Base-by-base conservation (phyloP, 2,113 vertebrate species). In the Ciconia stormi region DNA sequence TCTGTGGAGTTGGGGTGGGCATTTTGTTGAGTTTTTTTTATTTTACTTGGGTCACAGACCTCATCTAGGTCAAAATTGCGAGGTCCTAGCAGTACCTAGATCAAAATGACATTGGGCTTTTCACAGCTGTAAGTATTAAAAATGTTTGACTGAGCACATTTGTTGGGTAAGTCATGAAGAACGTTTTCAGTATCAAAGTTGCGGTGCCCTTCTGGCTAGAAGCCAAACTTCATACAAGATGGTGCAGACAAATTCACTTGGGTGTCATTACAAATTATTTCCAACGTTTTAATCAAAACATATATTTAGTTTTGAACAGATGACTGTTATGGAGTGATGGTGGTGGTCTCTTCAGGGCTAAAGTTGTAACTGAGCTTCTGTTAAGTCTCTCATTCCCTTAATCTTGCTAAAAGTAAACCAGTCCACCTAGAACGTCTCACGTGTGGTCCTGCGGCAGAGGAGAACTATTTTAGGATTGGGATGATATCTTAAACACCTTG, bases 361-460 rank as follows among this genome's bases (percentile, higher is more conserved):
- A 63, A 70, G 47, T 34, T 94, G 78, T 96, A 77, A 95, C 87
- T 90, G 93, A 81, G 72, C 78, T 96, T 63, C 92, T 93, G 71
- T 95, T 61, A 40, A 85, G 62, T 62, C 82, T 90, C 91, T 87
- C n/a, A 3, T 79, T 96, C 61, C 62, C 76, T 87, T 86, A 34
- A 74, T 95, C 66, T 85, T 74, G 65, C 84, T 79, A 32, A 87
- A 55, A 87, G 89, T 71, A 90, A 93, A 74, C 82, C 42, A 59
- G 2, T 84, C 55, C 61, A 25, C 46, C 49, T 90, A 25, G 62
- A 65, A 26, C 0, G 1, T 56, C 83, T 96, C 81, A 6, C 12
- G 86, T 82, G 97, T 97, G 97, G 96, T 96, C 96, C 65, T 83
- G 56, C 36, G 90, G 82, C 59, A 52, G 69, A 59, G 70, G 30